phyloP scores from a whole-genome alignment of 2,797 vertebrate species.

The Betta splendens region DNA sequence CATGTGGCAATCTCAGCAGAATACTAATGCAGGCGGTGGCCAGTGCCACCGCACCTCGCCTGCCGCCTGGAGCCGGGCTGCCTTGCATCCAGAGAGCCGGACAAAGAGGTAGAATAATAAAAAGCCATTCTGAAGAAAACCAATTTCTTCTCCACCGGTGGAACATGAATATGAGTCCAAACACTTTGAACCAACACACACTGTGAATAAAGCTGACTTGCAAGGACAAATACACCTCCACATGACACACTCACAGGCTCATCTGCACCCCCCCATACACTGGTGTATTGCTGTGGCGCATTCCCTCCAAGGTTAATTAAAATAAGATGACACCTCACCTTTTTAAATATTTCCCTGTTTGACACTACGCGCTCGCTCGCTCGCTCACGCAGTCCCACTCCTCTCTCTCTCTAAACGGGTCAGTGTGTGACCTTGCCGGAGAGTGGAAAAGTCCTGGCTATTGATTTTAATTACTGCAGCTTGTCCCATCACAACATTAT shows the following conservation, averaged over 20 bases:
- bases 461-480: conserved; percentile 97
- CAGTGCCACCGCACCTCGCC: conserved; percentile 64
- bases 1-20: conserved; percentile 83
- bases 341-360: conserved; percentile 82
- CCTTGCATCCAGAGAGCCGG: conserved; percentile 22
- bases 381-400: conserved; percentile 80
- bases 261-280: conserved; percentile 23
- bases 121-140: not conserved
- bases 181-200: conserved; percentile 18
- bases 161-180: conserved; percentile 8
- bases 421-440: conserved; percentile 89
- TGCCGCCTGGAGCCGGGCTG: conserved; percentile 49
- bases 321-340: conserved; percentile 86
- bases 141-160: not conserved
- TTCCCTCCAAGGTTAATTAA: conserved; percentile 83
- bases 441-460: conserved; percentile 88
- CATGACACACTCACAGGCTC: conserved; percentile 13
- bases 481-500: conserved; percentile 85
- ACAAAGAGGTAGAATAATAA: conserved; percentile 24
- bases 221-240: conserved; percentile 59
- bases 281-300: conserved; percentile 49
- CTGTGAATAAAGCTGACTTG: conserved; percentile 35
- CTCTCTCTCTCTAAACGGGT: conserved; percentile 48
- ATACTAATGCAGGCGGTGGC: conserved; percentile 85
- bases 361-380: conserved; percentile 81